A percentile compares a stretch with the other conserved stretches of the same genome.
Conservation (phyloP, 2,888 invertebrate genomes). For the Notodonta ziczac region DNA sequence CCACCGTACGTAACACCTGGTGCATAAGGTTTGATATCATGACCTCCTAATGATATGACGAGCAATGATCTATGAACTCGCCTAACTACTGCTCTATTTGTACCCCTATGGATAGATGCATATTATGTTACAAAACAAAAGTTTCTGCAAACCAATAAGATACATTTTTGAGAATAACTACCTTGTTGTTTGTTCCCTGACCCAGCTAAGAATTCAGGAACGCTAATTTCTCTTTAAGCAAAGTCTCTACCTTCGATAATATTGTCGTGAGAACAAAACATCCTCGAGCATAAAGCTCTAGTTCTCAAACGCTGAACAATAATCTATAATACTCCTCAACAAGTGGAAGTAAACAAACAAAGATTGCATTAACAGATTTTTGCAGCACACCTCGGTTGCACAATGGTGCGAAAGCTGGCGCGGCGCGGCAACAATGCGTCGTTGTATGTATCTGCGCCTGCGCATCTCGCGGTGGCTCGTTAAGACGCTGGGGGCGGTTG, state of each 20-base stretch:
- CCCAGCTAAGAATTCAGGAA: no score
- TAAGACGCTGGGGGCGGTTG: conserved; percentile 75
- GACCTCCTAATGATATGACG: no score
- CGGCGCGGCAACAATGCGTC: conserved; percentile 78
- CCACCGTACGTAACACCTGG: no score
- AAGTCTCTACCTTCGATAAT: neutral
- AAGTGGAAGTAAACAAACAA: conserved; percentile 77
- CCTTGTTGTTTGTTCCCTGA: no score
- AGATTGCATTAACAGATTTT: conserved; percentile 74
- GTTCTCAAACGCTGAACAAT: conserved; percentile 19
- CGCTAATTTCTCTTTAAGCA: neutral
- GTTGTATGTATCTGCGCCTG: conserved; percentile 71
- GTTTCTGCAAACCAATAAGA: no score
- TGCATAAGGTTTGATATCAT: no score
- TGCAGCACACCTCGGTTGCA: conserved; percentile 66
- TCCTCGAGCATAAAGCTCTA: neutral
- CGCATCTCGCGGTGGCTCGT: conserved; percentile 81
- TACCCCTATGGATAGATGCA: no score
- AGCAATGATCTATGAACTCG: no score
- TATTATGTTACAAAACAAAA: no score
- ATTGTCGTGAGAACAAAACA: conserved; percentile 3
- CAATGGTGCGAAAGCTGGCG: conserved; percentile 84
- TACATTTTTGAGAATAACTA: no score
- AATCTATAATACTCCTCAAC: conserved; percentile 55
- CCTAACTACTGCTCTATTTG: no score